Evolutionary conservation across 2,888 invertebrate genomes (phyloP).

Genomic region (Entomobrya multifasciata): DNA sequence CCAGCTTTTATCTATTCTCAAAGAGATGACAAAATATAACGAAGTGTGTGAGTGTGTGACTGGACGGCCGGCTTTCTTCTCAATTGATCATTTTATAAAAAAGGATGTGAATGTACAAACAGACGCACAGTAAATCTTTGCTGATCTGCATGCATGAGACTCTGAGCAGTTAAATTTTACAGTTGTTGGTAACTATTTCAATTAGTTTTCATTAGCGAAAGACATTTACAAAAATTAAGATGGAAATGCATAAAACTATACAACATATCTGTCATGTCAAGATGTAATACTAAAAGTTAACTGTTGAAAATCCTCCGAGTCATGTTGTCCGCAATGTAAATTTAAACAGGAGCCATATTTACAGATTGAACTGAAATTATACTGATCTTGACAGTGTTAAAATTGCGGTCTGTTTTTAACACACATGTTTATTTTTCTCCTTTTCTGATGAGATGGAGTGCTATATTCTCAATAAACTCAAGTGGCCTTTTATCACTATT

Average conservation of each 20-base stretch:
- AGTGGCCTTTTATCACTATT: not conserved
- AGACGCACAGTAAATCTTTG: slow-evolving; percentile 66
- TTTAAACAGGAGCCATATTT: too few species aligned
- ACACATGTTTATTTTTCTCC: slow-evolving; percentile 34
- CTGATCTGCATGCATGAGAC: slow-evolving; percentile 72
- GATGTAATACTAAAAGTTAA: too few species aligned
- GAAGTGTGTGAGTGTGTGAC: too few species aligned
- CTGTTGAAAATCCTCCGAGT: too few species aligned
- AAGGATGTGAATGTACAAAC: slow-evolving; percentile 50
- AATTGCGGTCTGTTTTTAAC: slow-evolving; percentile 59
- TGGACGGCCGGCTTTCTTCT: slow-evolving; percentile 63
- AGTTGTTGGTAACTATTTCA: slow-evolving; percentile 71
- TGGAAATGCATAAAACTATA: slow-evolving; percentile 48
- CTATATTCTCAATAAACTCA: not conserved
- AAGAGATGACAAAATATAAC: slow-evolving; percentile 16
- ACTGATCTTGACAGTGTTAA: slow-evolving; percentile 43
- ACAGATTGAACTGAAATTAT: not conserved
- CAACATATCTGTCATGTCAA: slow-evolving; percentile 24
- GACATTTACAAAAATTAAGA: slow-evolving; percentile 64
- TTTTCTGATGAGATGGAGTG: not conserved
- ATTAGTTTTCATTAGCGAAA: slow-evolving; percentile 68
- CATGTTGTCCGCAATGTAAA: too few species aligned
- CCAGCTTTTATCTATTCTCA: slow-evolving; percentile 45
- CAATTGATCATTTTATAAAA: slow-evolving; percentile 48
- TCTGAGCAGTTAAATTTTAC: slow-evolving; percentile 70